Base-by-base conservation (phyloP, 2,888 invertebrate species). In the Yponomeuta cagnagella region DNA sequence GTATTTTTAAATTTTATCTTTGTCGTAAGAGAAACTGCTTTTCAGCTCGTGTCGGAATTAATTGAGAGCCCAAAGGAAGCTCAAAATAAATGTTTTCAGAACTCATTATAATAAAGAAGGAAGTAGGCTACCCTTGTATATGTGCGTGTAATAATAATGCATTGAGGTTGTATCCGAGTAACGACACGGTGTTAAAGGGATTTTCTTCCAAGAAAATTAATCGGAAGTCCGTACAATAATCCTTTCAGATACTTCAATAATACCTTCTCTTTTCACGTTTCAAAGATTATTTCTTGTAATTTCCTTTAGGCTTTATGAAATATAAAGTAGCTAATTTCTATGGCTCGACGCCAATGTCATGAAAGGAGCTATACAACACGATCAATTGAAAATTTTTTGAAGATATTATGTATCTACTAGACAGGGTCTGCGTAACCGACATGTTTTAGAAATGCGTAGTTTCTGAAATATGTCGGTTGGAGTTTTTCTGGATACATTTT, bases 111-210 rank as follows among this genome's bases (percentile, higher is more conserved):
- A 15, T 8, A 43, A 58, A 58, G 15, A 52, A 52, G 10, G 10
- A 52, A 52, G 52, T 52, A 52, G 2, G 2, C 0, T 6, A 3
- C 4, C 37, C 5, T 2, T 37, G 37, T 37, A 37, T 37, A 37
- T 5, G 5, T 52, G 52, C 52, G 3, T 37, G 76, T 82, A 80
- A 80, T 84, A 86, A 85, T 84, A 86, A 84, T 82, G 86, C 81
- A 83, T 80, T 80, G 82, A 79, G 77, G 79, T 75, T 80, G 82
- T 80, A 82, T 81, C 76, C 77, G 74, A 65, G 72, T 71, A 73
- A 73, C 77, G 76, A 77, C 81, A 76, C 79, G 75, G 74, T 79
- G 86, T 85, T 81, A 75, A 78, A 76, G 75, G 78, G 76, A 80
- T 80, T 81, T 78, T 76, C 77, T 76, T 75, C 74, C 74, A 74